Percentiles rank a stretch among this genome's conserved stretches.
Evolutionary conservation across 2,113 vertebrate species (phyloP).

Genomic region (Phoxinus phoxinus): DNA sequence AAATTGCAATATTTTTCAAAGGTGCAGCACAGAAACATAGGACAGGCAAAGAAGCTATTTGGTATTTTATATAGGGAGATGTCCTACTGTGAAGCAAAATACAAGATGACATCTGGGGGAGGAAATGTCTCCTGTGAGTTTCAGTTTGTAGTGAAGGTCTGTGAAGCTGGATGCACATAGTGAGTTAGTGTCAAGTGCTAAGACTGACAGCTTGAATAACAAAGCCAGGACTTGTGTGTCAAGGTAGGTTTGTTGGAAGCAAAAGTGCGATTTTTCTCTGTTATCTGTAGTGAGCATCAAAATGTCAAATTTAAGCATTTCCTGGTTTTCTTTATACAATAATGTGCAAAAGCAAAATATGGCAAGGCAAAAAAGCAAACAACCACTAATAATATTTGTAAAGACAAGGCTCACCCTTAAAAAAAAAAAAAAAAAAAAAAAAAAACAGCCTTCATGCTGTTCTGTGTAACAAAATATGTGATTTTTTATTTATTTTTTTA

Average conservation of each 20-base stretch:
- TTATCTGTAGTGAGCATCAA: conserved; percentile 46
- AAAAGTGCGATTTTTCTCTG: conserved; percentile 42
- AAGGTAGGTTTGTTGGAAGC: conserved; percentile 57
- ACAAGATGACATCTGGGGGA: conserved; percentile 45
- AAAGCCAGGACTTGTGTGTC: conserved; percentile 54
- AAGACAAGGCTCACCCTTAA: background rate
- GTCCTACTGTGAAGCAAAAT: conserved; percentile 46
- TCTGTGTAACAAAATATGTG: too few species aligned
- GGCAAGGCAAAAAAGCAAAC: background rate
- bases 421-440: too few species aligned
- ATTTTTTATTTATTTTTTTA: too few species aligned
- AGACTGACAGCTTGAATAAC: conserved; percentile 66
- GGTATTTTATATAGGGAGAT: conserved; percentile 48
- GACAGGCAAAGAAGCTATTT: conserved; percentile 39
- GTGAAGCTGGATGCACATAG: conserved; percentile 55
- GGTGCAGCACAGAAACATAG: background rate
- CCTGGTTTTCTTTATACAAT: conserved; percentile 38
- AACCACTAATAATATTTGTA: background rate
- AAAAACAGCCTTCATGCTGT: too few species aligned
- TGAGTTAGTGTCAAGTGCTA: conserved; percentile 61
- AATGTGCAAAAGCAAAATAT: background rate
- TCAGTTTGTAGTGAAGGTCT: conserved; percentile 50
- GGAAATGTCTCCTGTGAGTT: conserved; percentile 49
- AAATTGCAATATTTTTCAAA: background rate
- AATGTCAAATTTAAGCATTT: conserved; percentile 53